Conservation (phyloP, 2,888 invertebrate species). For the Trachelus stipa region DNA sequence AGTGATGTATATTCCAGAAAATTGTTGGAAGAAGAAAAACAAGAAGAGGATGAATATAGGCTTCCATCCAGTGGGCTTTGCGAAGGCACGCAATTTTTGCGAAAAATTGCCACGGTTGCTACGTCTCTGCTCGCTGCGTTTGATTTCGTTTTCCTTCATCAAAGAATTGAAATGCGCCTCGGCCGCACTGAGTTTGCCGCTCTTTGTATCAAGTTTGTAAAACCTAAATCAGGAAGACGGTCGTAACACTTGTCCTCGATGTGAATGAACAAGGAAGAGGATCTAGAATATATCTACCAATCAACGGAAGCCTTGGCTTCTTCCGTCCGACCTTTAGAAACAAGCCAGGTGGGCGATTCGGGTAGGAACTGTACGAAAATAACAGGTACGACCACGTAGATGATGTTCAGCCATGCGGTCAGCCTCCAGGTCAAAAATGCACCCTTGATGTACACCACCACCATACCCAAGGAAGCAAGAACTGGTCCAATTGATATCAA, state of each 20-base stretch:
- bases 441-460: slow-evolving; percentile 70
- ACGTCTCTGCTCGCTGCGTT: slow-evolving; percentile 63
- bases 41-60: slow-evolving; percentile 70
- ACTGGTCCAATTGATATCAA: slow-evolving; percentile 72
- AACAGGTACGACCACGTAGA: slow-evolving; percentile 69
- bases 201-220: slow-evolving; percentile 48
- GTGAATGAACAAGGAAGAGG: background rate
- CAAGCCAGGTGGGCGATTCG: slow-evolving; percentile 73
- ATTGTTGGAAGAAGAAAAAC: slow-evolving; percentile 72
- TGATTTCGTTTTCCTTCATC: slow-evolving; percentile 69
- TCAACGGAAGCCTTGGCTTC: slow-evolving; percentile 69
- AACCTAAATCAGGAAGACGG: slow-evolving; percentile 37
- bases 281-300: slow-evolving; percentile 55
- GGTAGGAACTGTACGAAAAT: slow-evolving; percentile 68
- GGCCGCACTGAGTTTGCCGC: slow-evolving; percentile 59
- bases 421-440: slow-evolving; percentile 70
- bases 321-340: slow-evolving; percentile 70
- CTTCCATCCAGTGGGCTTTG: slow-evolving; percentile 72
- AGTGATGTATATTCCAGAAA: slow-evolving; percentile 73
- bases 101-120: slow-evolving; percentile 57
- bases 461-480: slow-evolving; percentile 73
- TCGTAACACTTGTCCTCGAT: background rate
- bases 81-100: slow-evolving; percentile 65
- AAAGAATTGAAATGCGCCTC: slow-evolving; percentile 69
- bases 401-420: slow-evolving; percentile 70